Evolutionary conservation across 1,140 invertebrate species (phyloP).

Genomic region (Hyphantria cunea): DNA sequence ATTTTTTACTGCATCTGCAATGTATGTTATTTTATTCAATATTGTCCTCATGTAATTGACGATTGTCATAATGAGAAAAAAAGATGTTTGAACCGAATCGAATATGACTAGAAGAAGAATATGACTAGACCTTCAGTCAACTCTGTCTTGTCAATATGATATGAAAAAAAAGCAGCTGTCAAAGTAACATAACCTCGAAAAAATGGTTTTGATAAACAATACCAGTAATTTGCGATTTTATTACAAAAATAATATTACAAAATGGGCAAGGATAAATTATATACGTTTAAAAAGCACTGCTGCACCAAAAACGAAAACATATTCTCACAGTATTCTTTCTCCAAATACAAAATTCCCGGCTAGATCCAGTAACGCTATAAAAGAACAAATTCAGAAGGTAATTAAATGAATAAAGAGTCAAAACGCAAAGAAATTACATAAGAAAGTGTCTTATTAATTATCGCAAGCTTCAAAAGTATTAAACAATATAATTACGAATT

Average conservation of each 20-base stretch:
- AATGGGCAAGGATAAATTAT: slow-evolving; percentile 47
- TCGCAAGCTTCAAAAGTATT: not conserved
- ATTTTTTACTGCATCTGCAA: no score
- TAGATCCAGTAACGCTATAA: slow-evolving; percentile 66
- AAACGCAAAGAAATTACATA: not conserved
- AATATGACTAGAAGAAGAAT: not conserved
- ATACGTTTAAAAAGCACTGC: slow-evolving; percentile 56
- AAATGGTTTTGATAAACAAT: slow-evolving; percentile 47
- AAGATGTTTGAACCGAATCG: no score
- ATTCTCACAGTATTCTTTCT: slow-evolving; percentile 81
- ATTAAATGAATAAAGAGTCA: slow-evolving; percentile 35
- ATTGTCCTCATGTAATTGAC: no score
- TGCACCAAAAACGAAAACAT: slow-evolving; percentile 69
- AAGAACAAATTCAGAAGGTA: slow-evolving; percentile 75
- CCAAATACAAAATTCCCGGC: slow-evolving; percentile 82
- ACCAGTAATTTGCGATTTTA: slow-evolving; percentile 40
- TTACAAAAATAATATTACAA: slow-evolving; percentile 47
- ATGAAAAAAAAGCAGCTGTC: slow-evolving; percentile 1
- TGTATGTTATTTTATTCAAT: no score
- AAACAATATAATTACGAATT: not conserved
- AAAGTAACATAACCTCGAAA: slow-evolving; percentile 51
- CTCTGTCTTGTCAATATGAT: no score
- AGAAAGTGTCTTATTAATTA: not conserved
- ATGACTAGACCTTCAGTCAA: no score
- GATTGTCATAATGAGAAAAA: no score